Evolutionary conservation across 2,888 invertebrate species (phyloP).

Genomic region (Clepsis dumicolana): DNA sequence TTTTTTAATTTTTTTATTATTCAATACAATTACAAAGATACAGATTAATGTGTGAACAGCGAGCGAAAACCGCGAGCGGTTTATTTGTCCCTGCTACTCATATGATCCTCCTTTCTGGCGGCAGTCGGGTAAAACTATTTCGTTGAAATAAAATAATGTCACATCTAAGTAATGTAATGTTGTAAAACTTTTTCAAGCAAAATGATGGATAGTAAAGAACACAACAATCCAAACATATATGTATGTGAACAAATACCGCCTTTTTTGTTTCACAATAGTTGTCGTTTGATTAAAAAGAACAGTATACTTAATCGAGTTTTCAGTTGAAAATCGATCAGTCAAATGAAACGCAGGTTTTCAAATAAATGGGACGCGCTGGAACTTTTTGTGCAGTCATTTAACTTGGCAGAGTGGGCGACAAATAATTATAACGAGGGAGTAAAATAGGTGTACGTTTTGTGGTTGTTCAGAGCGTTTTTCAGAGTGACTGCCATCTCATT

Average conservation of each 20-base stretch:
- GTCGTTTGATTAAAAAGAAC: constrained; percentile 40
- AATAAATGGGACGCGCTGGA: constrained; percentile 33
- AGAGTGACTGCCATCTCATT: constrained; percentile 61
- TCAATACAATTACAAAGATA: too few species aligned
- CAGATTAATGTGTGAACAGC: too few species aligned
- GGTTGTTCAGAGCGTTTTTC: constrained; percentile 38
- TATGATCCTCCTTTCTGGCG: too few species aligned
- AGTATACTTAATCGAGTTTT: constrained; percentile 35
- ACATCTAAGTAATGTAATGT: too few species aligned
- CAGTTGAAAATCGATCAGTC: constrained; percentile 38
- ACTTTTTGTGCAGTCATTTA: constrained; percentile 37
- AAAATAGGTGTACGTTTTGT: constrained; percentile 34
- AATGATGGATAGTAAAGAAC: not conserved
- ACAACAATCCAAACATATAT: not conserved
- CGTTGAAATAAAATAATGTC: not conserved
- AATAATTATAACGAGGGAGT: constrained; percentile 34
- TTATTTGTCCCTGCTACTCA: too few species aligned
- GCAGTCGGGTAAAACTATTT: too few species aligned
- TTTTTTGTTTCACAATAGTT: constrained; percentile 34
- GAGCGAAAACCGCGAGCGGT: too few species aligned
- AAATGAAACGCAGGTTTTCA: constrained; percentile 39
- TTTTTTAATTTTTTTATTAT: too few species aligned
- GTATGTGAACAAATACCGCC: constrained; percentile 14
- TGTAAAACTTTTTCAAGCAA: not conserved
- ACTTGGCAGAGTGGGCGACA: constrained; percentile 19